A percentile compares a stretch with the other conserved stretches of the same genome.
These are phyloP conservation scores for Pammene aurita DNA, from an alignment of 2,888 invertebrate genomes.

Conservation along the genomic window DNA sequence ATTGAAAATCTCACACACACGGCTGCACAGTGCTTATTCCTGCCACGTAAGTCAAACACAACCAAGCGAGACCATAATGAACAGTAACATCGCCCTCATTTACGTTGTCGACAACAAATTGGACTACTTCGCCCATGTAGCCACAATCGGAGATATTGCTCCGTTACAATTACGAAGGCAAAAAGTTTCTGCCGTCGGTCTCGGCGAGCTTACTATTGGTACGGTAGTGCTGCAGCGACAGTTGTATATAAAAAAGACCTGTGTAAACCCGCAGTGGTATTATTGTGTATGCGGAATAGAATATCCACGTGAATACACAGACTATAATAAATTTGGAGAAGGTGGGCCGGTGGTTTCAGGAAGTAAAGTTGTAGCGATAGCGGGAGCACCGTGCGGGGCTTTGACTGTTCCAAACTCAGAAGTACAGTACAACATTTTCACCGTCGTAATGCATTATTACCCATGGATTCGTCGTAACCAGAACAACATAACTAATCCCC, in stretches of 20 bases:
- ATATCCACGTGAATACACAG: constrained; percentile 47
- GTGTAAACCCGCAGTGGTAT: constrained; percentile 67
- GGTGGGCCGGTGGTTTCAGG: constrained; percentile 64
- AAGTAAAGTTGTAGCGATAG: constrained; percentile 58
- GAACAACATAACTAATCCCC: constrained; percentile 2
- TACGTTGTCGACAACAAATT: constrained; percentile 54
- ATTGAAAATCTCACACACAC: constrained; percentile 52
- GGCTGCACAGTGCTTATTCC: constrained; percentile 58
- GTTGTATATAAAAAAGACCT: constrained; percentile 59
- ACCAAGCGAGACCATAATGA: constrained; percentile 55
- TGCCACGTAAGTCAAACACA: constrained; percentile 51
- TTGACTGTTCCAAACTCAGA: constrained; percentile 47
- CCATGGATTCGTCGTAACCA: constrained; percentile 62
- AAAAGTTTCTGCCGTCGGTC: constrained; percentile 58
- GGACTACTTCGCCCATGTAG: constrained; percentile 52
- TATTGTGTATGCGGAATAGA: constrained; percentile 69
- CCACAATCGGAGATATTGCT: constrained; percentile 56
- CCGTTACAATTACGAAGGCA: constrained; percentile 59
- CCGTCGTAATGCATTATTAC: constrained; percentile 63
- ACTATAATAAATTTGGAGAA: constrained; percentile 59
- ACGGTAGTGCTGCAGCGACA: constrained; percentile 57
- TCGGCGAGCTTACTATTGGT: constrained; percentile 52
- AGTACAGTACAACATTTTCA: constrained; percentile 64
- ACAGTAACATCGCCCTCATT: constrained; percentile 67
- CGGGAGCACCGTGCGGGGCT: constrained; percentile 56